These are phyloP conservation scores for Heteromyza rotundicornis DNA, from an alignment of 2,888 invertebrate species.

Conservation along the genomic window DNA sequence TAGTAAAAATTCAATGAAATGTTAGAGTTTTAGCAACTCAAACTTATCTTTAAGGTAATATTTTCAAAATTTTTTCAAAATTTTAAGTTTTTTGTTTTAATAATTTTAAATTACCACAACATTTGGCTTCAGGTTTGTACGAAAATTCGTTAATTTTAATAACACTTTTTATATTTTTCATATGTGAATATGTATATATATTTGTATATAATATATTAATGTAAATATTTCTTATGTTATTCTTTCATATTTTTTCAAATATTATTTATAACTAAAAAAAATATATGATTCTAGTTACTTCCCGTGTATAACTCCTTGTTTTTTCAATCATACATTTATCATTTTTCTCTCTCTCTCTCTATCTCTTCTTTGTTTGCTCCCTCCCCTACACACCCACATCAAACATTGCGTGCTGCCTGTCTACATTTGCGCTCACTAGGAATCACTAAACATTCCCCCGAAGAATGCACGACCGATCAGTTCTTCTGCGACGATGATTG, in stretches of 20 bases:
- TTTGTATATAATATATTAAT: neutral
- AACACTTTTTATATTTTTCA: neutral
- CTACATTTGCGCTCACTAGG: constrained; percentile 27
- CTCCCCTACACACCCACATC: constrained; percentile 16
- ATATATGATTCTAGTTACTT: no score
- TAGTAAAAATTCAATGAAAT: no score
- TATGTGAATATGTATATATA: neutral
- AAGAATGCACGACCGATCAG: constrained; percentile 59
- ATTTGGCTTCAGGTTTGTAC: neutral
- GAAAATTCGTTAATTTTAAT: neutral
- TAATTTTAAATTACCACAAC: neutral
- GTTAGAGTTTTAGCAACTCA: no score
- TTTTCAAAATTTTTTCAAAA: neutral
- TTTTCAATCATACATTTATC: no score
- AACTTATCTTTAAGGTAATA: neutral
- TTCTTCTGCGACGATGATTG: constrained; percentile 70
- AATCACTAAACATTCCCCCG: constrained; percentile 48
- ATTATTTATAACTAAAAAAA: neutral
- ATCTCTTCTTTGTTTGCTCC: constrained; percentile 30
- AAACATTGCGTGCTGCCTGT: constrained; percentile 14
- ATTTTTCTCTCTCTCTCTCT: constrained; percentile 34
- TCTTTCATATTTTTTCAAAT: constrained; percentile 2
- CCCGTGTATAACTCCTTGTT: no score
- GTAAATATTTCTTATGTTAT: neutral
- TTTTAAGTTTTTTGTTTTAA: neutral